Evolutionary conservation across 2,888 invertebrate species (phyloP).

Genomic region (Leptura quadrifasciata): DNA sequence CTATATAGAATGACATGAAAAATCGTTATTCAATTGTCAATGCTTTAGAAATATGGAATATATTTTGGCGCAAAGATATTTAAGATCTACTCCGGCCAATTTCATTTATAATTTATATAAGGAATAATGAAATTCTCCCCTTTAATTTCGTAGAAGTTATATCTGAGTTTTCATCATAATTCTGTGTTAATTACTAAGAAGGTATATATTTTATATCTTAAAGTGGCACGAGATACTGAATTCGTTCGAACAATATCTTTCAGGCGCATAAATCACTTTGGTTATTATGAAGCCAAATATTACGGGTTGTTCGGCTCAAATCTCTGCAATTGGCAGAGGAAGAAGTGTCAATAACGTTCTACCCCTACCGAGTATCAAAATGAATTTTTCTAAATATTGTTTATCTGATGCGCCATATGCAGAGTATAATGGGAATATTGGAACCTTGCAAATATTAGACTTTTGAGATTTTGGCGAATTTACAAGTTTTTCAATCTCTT

Average conservation of each 20-base stretch:
- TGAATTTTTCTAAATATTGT: too few relatives aligned
- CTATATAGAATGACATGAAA: constrained; percentile 60
- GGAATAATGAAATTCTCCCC: constrained; percentile 52
- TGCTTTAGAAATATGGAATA: constrained; percentile 52
- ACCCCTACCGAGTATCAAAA: too few relatives aligned
- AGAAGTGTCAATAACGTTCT: too few relatives aligned
- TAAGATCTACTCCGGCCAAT: constrained; percentile 41
- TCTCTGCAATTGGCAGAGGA: too few relatives aligned
- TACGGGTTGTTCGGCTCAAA: not conserved
- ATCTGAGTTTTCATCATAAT: constrained; percentile 38
- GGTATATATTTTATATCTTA: constrained; percentile 31
- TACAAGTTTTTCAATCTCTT: too few relatives aligned
- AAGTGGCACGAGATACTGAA: constrained; percentile 23
- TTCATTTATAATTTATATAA: constrained; percentile 49
- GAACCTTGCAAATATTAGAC: too few relatives aligned
- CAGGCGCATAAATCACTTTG: not conserved
- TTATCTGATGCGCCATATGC: too few relatives aligned
- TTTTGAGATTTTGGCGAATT: too few relatives aligned
- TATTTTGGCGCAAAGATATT: constrained; percentile 52
- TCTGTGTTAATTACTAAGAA: constrained; percentile 34
- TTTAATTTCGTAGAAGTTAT: constrained; percentile 43
- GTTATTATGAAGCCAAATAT: not conserved
- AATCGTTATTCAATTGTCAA: constrained; percentile 62
- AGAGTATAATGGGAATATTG: too few relatives aligned
- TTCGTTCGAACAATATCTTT: not conserved